These are phyloP conservation scores for Delichon dasypus DNA, from an alignment of 2,797 vertebrate genomes.

Conservation along the genomic window DNA sequence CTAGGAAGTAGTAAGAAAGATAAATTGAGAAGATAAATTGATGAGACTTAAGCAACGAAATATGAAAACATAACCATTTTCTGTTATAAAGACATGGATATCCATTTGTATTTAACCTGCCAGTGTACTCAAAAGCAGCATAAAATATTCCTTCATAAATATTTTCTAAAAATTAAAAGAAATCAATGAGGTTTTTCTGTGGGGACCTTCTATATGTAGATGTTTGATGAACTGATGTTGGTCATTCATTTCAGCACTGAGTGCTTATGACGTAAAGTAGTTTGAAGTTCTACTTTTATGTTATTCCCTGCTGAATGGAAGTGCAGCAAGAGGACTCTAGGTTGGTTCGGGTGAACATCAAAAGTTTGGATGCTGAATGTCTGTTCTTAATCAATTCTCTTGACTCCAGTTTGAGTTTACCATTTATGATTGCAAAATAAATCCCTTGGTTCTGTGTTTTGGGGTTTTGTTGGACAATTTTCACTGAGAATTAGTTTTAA, in stretches of 20 bases:
- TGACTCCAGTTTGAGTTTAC: neutral
- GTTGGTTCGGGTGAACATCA: neutral
- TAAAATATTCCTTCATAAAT: neutral
- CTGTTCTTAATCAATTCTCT: neutral
- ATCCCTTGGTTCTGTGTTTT: neutral
- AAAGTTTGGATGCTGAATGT: neutral
- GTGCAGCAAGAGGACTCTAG: neutral
- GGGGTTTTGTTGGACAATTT: neutral
- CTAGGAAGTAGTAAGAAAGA: neutral
- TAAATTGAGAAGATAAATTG: neutral
- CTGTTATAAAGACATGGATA: neutral
- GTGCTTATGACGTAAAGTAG: neutral
- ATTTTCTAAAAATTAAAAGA: neutral
- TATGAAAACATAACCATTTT: neutral
- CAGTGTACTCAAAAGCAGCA: neutral
- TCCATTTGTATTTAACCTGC: neutral
- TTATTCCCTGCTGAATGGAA: neutral
- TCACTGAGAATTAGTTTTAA: neutral
- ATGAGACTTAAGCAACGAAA: neutral
- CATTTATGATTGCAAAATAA: conserved; percentile 3
- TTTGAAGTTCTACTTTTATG: neutral
- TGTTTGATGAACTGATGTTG: neutral
- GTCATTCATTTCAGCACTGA: neutral
- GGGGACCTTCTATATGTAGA: neutral
- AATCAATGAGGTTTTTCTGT: neutral